Conservation (phyloP, 1,140 invertebrate genomes). For the Drosophila aff. region DNA sequence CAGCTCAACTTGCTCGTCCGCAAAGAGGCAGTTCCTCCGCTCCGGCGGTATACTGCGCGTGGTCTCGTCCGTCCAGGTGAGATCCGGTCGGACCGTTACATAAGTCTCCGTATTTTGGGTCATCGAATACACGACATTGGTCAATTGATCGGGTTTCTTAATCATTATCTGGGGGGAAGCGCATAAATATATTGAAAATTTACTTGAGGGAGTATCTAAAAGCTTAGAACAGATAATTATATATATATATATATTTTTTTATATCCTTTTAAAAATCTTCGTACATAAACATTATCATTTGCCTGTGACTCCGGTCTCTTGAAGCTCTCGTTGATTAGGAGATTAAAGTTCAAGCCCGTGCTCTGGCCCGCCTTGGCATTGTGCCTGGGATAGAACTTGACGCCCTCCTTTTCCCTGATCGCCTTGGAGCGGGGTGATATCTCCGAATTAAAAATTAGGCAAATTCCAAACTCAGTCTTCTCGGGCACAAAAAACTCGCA, state of each 20-base stretch:
- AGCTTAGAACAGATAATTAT: no score
- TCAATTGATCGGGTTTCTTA: conserved; percentile 65
- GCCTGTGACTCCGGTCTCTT: conserved; percentile 55
- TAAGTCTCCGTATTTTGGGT: conserved; percentile 72
- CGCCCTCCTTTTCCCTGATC: conserved; percentile 39
- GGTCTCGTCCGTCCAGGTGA: conserved; percentile 64
- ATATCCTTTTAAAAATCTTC: neutral
- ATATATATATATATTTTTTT: no score
- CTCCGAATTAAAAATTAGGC: conserved; percentile 70
- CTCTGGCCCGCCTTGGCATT: conserved; percentile 70
- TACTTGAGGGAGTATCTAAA: no score
- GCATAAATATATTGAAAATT: neutral
- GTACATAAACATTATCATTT: conserved; percentile 57
- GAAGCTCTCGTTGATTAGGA: conserved; percentile 49
- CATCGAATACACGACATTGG: conserved; percentile 63
- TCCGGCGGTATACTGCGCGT: conserved; percentile 49
- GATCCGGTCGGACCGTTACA: conserved; percentile 65
- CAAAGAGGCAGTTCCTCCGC: conserved; percentile 65
- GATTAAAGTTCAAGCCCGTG: conserved; percentile 62
- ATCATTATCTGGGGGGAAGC: conserved; percentile 62
- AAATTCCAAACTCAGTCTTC: conserved; percentile 68
- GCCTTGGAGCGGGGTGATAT: conserved; percentile 38
- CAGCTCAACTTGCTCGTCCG: conserved; percentile 56
- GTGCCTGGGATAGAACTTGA: conserved; percentile 61
- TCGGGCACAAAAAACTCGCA: conserved; percentile 70